These are phyloP conservation scores for Empis livida DNA, from an alignment of 2,888 invertebrate genomes.

Conservation along the genomic window DNA sequence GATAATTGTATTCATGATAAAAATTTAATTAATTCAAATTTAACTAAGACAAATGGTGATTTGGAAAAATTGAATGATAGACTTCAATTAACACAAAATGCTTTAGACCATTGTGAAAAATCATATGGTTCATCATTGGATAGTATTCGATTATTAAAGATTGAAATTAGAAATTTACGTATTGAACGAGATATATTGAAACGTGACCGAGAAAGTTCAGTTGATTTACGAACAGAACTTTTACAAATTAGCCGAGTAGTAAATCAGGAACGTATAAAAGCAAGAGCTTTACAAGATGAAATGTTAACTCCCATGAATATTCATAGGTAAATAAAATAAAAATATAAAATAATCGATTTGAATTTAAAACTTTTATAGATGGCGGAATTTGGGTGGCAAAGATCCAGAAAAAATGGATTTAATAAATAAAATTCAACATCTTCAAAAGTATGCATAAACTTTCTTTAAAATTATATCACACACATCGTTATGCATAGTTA, in stretches of 20 bases:
- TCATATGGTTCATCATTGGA: constrained; percentile 66
- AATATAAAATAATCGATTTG: neutral
- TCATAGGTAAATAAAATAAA: constrained; percentile 40
- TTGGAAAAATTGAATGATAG: constrained; percentile 64
- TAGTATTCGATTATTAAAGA: constrained; percentile 69
- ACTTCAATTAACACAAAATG: constrained; percentile 63
- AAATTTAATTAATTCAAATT: constrained; percentile 68
- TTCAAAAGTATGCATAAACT: constrained; percentile 77
- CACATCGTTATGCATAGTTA: too few species aligned
- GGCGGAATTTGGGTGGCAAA: constrained; percentile 80
- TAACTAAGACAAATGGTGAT: constrained; percentile 74
- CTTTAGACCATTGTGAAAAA: constrained; percentile 55
- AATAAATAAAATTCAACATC: constrained; percentile 65
- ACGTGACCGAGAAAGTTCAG: constrained; percentile 64
- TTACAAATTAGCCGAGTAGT: constrained; percentile 59
- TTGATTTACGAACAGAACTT: constrained; percentile 66
- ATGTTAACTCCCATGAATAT: constrained; percentile 85
- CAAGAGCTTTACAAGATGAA: constrained; percentile 78
- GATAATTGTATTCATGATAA: constrained; percentile 63
- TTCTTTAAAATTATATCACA: too few species aligned
- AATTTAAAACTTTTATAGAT: constrained; percentile 36
- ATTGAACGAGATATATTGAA: constrained; percentile 58
- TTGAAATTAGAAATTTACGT: constrained; percentile 69
- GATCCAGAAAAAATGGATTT: constrained; percentile 75
- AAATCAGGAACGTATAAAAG: constrained; percentile 69